phyloP scores from a whole-genome alignment of 2,888 invertebrate species.

The Drosophila borborema region DNA sequence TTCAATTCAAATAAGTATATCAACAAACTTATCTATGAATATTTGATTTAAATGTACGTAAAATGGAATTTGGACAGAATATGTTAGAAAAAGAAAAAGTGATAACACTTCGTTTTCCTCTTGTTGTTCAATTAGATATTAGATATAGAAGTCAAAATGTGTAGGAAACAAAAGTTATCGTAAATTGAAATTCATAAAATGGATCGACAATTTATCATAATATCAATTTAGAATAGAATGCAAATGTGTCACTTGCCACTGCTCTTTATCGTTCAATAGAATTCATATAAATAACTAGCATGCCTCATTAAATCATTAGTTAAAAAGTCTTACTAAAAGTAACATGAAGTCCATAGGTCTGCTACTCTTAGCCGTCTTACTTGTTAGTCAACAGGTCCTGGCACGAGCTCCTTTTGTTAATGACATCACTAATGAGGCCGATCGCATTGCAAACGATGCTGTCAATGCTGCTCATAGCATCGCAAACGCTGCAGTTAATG shows the following conservation, averaged over 20 bases:
- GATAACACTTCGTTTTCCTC: neutral
- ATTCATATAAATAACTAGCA: too few relatives aligned
- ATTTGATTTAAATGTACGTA: neutral
- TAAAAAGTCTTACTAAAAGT: too few relatives aligned
- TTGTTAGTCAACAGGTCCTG: too few relatives aligned
- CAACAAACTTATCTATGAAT: neutral
- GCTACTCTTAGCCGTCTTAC: too few relatives aligned
- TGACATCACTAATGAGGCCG: too few relatives aligned
- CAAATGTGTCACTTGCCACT: neutral
- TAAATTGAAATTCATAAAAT: neutral
- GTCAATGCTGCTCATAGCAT: too few relatives aligned
- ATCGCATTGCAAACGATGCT: too few relatives aligned
- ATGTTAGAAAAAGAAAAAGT: neutral
- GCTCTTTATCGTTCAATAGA: too few relatives aligned
- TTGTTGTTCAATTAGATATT: neutral
- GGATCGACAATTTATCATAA: neutral
- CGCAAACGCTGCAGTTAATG: too few relatives aligned
- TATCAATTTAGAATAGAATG: neutral
- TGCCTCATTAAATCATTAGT: too few relatives aligned
- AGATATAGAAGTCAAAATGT: neutral
- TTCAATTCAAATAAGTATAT: neutral
- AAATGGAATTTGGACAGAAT: slow-evolving; percentile 1
- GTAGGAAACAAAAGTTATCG: neutral
- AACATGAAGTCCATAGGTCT: too few relatives aligned
- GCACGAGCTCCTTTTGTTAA: too few relatives aligned